Evolutionary conservation across 1,140 invertebrate species (phyloP), one percentile per base, ranked within the genome.

Genomic region (Ips nitidus): DNA sequence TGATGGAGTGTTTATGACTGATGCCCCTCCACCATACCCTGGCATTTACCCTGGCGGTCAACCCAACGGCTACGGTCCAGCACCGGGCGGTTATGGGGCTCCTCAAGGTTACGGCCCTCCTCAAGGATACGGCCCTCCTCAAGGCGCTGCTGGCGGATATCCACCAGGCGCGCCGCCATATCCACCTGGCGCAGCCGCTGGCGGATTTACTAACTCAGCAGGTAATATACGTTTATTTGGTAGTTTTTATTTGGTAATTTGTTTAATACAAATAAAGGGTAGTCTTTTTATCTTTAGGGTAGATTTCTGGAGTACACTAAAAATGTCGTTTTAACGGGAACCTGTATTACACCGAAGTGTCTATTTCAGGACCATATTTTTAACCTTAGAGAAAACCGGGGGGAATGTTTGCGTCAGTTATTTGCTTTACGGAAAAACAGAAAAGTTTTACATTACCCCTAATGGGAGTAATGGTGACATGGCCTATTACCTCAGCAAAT

Each of bases 1-100:
- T 43, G 92, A 94, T 79, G 89, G 88, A 52, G 94, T 98, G 2
- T 98, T 89, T 77, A 93, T 95, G 86, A 93, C 90, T 4, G 91
- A 94, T 76, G 92, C 89, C 77, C 95, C 96, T n/a, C 95, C 95
- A 64, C 95, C 96, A 0, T 98, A 98, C 83, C 94, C 95, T 53
- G 95, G 95, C 52, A 90, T 97, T 72, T 80, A 77, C 56, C 72
- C 69, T 36, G 69, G 56, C 22, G 71, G 64, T 41, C 72, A 75
- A 38, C 68, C 71, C 36, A 72, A 74, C 56, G 74, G 74, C 37
- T 74, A 75, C 62, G 74, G 74, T 6, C 71, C 71, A 22, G 57
- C 59, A 22, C 64, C 58, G 53, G 59, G 60, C 7, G 75, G 73
- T 41, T 64, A 71, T 53, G 53, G 69, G 61, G 57, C 64, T 41